These are phyloP conservation scores for Lasioglossum figueresi DNA, from an alignment of 2,888 invertebrate species.

Conservation along the genomic window DNA sequence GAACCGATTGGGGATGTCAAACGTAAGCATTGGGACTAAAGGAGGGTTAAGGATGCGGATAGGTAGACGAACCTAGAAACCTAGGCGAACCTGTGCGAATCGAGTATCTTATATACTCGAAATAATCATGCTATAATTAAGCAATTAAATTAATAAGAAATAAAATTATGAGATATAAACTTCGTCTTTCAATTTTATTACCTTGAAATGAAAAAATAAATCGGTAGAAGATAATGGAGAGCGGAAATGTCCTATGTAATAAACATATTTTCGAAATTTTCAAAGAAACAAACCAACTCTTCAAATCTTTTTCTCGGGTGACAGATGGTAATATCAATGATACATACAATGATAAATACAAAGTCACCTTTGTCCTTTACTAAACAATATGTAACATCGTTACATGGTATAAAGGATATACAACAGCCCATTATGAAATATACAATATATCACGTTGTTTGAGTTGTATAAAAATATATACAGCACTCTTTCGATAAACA, in stretches of 20 bases:
- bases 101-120: too few relatives aligned
- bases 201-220: background rate
- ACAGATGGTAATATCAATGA: background rate
- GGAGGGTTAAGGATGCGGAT: too few relatives aligned
- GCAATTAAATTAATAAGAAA: too few relatives aligned
- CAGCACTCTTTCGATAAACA: conserved; percentile 6
- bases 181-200: too few relatives aligned
- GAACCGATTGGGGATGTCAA: too few relatives aligned
- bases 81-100: too few relatives aligned
- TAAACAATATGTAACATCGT: background rate
- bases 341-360: background rate
- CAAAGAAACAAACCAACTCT: background rate
- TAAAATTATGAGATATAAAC: too few relatives aligned
- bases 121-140: too few relatives aligned
- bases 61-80: too few relatives aligned
- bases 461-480: conserved; percentile 19
- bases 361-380: conserved; percentile 3
- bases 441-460: conserved; percentile 6
- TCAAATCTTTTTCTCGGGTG: background rate
- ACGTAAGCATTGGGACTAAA: too few relatives aligned
- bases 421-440: background rate
- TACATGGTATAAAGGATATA: background rate
- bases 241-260: background rate
- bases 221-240: background rate
- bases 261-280: background rate